Evolutionary conservation across 1,140 invertebrate genomes (phyloP).

Genomic region (Belonocnema kinseyi): DNA sequence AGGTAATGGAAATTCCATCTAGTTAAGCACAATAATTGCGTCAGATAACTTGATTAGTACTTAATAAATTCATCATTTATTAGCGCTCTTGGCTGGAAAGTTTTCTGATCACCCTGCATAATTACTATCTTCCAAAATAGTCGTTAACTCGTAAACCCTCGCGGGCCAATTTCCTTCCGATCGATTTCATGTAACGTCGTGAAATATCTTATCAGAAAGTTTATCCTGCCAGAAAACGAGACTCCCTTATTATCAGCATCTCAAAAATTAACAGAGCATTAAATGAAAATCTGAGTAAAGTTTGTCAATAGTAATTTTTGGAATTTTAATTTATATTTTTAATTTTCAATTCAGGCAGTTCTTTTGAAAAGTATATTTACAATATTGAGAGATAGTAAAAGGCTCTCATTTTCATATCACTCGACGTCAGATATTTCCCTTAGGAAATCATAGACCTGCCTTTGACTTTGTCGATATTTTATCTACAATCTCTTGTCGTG

Average conservation of each 20-base stretch:
- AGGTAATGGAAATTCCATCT: no score
- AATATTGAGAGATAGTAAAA: no score
- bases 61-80: no score
- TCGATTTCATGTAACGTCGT: not conserved
- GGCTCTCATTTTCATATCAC: not conserved
- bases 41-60: no score
- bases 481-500: no score
- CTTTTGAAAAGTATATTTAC: no score
- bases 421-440: slow-evolving; percentile 37
- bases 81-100: no score
- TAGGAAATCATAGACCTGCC: slow-evolving; percentile 35
- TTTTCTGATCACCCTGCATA: not conserved
- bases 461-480: slow-evolving; percentile 30
- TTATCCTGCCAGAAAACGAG: not conserved
- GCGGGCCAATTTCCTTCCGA: not conserved
- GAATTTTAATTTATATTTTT: not conserved
- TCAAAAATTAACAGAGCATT: not conserved
- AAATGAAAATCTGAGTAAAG: not conserved
- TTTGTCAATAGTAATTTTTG: not conserved
- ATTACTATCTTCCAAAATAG: not conserved
- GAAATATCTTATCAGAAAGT: not conserved
- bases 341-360: no score
- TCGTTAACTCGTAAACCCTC: slow-evolving; percentile 30
- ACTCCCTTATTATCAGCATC: not conserved
- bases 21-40: no score